These are phyloP conservation scores for Nerophis lumbriciformis DNA, from an alignment of 2,113 vertebrate genomes.

Conservation along the genomic window DNA sequence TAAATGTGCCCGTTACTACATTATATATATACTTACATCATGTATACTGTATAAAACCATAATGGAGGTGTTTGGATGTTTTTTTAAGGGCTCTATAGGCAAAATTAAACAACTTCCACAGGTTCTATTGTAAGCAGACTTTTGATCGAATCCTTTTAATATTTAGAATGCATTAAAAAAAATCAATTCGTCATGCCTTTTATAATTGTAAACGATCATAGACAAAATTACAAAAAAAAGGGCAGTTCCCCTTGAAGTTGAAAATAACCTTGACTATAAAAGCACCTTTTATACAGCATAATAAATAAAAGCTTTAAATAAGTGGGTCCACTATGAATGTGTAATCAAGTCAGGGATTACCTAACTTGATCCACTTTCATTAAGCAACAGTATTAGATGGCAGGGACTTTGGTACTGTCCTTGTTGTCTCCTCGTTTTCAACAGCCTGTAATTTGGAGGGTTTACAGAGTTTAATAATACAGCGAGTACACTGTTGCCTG, in stretches of 20 bases:
- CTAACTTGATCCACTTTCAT: constrained; percentile 16
- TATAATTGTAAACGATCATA: too few species aligned
- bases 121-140: too few species aligned
- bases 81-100: too few species aligned
- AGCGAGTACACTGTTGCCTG: constrained; percentile 26
- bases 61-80: too few species aligned
- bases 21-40: too few species aligned
- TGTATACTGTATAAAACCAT: too few species aligned
- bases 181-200: too few species aligned
- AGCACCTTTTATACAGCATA: constrained; percentile 27
- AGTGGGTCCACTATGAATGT: constrained; percentile 21
- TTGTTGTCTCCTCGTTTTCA: constrained; percentile 47
- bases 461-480: constrained; percentile 36
- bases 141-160: too few species aligned
- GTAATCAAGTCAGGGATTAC: constrained; percentile 18
- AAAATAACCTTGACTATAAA: constrained; percentile 33
- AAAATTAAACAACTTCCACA: too few species aligned
- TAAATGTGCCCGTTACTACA: too few species aligned
- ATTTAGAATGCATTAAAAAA: too few species aligned
- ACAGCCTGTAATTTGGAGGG: constrained; percentile 59
- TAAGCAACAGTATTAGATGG: constrained; percentile 19
- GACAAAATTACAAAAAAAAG: too few species aligned
- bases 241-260: constrained; percentile 8
- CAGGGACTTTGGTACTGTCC: constrained; percentile 15
- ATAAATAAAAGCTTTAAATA: constrained; percentile 27